Evolutionary conservation across 2,797 vertebrate species (phyloP).

Genomic region (Coregonus sp.): DNA sequence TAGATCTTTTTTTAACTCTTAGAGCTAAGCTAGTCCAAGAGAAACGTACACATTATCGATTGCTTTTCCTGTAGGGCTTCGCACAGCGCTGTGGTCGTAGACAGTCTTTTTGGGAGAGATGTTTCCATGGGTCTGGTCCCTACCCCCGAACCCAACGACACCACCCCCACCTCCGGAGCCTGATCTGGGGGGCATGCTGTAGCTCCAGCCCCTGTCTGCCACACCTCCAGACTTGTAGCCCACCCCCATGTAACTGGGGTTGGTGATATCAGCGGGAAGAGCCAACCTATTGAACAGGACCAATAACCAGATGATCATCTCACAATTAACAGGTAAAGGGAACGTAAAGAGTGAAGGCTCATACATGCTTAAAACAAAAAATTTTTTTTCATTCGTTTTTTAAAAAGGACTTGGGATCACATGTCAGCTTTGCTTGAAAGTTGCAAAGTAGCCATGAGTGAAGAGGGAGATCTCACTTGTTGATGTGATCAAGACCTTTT

Average conservation of each 20-base stretch:
- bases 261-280: conserved; percentile 79
- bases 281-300: conserved; percentile 62
- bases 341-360: too few species aligned
- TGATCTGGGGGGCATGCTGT: conserved; percentile 78
- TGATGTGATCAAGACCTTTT: conserved; percentile 62
- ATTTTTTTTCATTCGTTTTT: too few species aligned
- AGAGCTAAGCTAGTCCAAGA: neutral
- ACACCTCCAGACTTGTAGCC: conserved; percentile 66
- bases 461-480: conserved; percentile 60
- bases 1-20: too few species aligned
- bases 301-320: neutral
- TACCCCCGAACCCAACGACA: conserved; percentile 59
- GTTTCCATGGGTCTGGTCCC: conserved; percentile 74
- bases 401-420: neutral
- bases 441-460: neutral
- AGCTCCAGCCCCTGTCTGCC: conserved; percentile 81
- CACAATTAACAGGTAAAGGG: neutral
- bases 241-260: conserved; percentile 86
- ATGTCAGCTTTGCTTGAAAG: too few species aligned
- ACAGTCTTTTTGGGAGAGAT: conserved; percentile 72
- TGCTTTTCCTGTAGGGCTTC: conserved; percentile 67
- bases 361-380: too few species aligned
- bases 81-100: conserved; percentile 54
- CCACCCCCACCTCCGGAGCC: conserved; percentile 21
- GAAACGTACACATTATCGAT: conserved; percentile 77